Base-by-base conservation (phyloP, 2,113 vertebrate genomes). In the Nannobrachium achirus region DNA sequence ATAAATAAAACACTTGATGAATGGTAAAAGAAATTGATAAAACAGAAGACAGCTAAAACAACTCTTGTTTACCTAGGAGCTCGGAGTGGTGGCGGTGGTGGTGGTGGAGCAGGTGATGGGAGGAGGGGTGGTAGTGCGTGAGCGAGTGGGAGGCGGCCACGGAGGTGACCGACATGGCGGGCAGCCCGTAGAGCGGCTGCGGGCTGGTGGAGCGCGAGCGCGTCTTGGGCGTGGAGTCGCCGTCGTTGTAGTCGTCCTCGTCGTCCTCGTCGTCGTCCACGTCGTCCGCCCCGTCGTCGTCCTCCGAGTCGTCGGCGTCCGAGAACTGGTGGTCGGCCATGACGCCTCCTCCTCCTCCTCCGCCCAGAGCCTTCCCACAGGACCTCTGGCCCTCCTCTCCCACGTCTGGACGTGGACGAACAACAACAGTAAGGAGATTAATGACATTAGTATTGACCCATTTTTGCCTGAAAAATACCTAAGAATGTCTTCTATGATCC, bases 161-260 rank as follows among this genome's bases (percentile, higher is more conserved):
- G 0, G 94, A 91, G 1, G 95, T 95, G 84, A 95, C 87, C 0
- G 95, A 94, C 78, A 95, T 75, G 3, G 94, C 92, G n/a, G 96
- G 95, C 76, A 95, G 93, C 60, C 89, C 73, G 51, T 94, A 95
- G 25, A 4, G 25, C 0, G 96, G 96, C 88, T 95, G 95, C 0
- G 98, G 98, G 85, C 97, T 98, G 83, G 95, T 95, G 88, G 96
- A 98, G 89, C 97, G 93, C n/a, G 98, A 99, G 51, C 94, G 94
- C 3, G 96, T 97, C 92, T 95, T 97, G 46, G 98, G 97, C 57
- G 97, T 98, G 33, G 93, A 92, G 86, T 99, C 97, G 71, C 98
- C 97, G 69, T 98, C 96, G 67, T 94, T 93, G 25, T 94, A 93
- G 71, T 98, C 98, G n/a, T 99, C 97, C 6, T 99, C 97, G 0